Base-by-base conservation (phyloP, 2,797 vertebrate species). In the Sylvia borin region DNA sequence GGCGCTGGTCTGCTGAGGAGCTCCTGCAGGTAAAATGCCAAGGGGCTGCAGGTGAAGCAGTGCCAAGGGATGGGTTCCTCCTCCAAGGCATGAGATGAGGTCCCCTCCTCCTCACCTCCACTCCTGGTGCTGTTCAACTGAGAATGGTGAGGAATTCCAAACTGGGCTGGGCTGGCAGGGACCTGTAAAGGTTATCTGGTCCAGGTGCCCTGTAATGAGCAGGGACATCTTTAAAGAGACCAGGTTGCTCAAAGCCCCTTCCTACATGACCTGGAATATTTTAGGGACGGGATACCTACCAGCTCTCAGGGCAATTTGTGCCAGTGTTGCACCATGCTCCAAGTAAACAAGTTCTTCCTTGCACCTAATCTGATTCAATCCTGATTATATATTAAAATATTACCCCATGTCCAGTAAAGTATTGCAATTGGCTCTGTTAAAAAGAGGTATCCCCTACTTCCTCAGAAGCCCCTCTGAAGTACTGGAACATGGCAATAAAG, bases 1-100 rank as follows among this genome's bases (percentile, higher is more conserved):
- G 0, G 11, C 27, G 62, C 62, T 66, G 76, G 61, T 98, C 98
- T 54, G 98, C 98, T 85, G 98, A 98, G 97, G 98, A 99, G 58
- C 98, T 99, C 71, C 97, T 99, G 82, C 98, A 99, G 98, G 98
- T 99, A 97, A 95, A 79, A 55, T 9, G 24, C 2, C 0, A 18
- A 51, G 38, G 2, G 3, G 26, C 47, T 72, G 50, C 51, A n/a
- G 38, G 31, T 27, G 51, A 43, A 71, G 43, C 48, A 50, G 31
- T 26, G 36, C 7, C 2, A 3, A 55, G 68, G 31, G 13, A 42
- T 54, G 18, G 6, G 36, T 16, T 62, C 29, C 40, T 61, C 16
- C 8, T 42, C 31, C 43, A 53, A 60, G 65, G 43, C 13, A 5
- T 40, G 47, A 25, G 10, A 13, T 10, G 16, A 47, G 36, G n/a